A percentile compares a stretch with the other conserved stretches of the same genome.
phyloP scores from a whole-genome alignment of 1,140 invertebrate genomes.

The Drosophila melanica region DNA sequence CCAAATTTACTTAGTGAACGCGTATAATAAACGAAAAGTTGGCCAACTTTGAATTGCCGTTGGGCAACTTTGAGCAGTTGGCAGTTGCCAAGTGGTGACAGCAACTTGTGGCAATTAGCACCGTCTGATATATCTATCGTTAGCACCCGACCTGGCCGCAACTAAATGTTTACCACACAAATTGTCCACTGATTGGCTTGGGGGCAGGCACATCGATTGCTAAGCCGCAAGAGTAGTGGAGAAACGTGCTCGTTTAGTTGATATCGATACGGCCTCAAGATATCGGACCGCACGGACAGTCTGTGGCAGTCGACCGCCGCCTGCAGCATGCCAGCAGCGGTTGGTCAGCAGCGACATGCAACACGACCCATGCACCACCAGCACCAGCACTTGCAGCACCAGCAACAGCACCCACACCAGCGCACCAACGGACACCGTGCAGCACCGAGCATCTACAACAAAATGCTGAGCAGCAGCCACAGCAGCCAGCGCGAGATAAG shows the following conservation, averaged over 20 bases:
- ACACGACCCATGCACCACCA: constrained; percentile 31
- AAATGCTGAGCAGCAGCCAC: constrained; percentile 73
- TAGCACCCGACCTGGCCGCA: not conserved
- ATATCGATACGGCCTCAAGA: constrained; percentile 56
- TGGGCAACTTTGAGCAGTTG: not conserved
- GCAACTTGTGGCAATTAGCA: constrained; percentile 63
- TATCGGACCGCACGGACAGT: constrained; percentile 80
- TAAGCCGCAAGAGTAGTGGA: not conserved
- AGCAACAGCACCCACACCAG: constrained; percentile 32
- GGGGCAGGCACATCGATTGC: constrained; percentile 15
- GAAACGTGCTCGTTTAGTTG: not conserved
- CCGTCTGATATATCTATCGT: constrained; percentile 9
- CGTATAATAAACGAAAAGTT: constrained; percentile 53
- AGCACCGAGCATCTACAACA: constrained; percentile 40
- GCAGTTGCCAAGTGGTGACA: constrained; percentile 14
- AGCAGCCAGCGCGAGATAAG: constrained; percentile 72
- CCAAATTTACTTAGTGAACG: no score
- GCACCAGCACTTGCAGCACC: constrained; percentile 38
- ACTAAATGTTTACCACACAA: constrained; percentile 2
- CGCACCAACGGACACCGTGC: constrained; percentile 38
- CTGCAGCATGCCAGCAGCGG: constrained; percentile 64
- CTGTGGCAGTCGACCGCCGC: constrained; percentile 75
- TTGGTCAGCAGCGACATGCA: constrained; percentile 52
- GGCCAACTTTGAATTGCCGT: not conserved
- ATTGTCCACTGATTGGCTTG: constrained; percentile 2